phyloP scores from a whole-genome alignment of 2,888 invertebrate species.

The Iselma pallidipennis region DNA sequence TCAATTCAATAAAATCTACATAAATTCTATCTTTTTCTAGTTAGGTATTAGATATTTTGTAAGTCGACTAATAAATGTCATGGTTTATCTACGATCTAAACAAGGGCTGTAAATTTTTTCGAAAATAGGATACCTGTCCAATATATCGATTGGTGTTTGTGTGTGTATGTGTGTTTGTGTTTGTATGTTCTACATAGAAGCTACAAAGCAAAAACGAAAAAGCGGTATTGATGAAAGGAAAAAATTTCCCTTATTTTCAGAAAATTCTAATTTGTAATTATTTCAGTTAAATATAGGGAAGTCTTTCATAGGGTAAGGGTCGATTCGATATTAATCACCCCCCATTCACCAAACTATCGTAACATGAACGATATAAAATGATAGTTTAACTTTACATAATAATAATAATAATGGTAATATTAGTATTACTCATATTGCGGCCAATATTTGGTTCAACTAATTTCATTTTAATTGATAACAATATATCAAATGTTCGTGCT shows the following conservation, averaged over 20 bases:
- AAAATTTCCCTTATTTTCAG: background rate
- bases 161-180: too few relatives aligned
- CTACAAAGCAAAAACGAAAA: background rate
- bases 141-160: constrained; percentile 15
- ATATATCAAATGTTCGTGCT: constrained; percentile 31
- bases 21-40: constrained; percentile 15
- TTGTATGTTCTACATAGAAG: background rate
- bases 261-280: too few relatives aligned
- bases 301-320: too few relatives aligned
- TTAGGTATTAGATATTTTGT: constrained; percentile 30
- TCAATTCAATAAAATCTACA: constrained; percentile 10
- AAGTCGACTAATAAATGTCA: constrained; percentile 35
- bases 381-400: background rate
- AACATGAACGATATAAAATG: background rate
- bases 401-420: too few relatives aligned
- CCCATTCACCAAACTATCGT: background rate
- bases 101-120: constrained; percentile 33
- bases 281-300: too few relatives aligned
- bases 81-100: constrained; percentile 33
- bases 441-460: constrained; percentile 28
- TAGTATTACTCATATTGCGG: constrained; percentile 35
- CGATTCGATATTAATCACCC: background rate
- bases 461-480: constrained; percentile 35
- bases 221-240: background rate
- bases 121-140: constrained; percentile 31